A percentile compares a stretch with the other conserved stretches of the same genome.
Conservation (phyloP, 2,113 vertebrate genomes). For the Lates calcarifer region DNA sequence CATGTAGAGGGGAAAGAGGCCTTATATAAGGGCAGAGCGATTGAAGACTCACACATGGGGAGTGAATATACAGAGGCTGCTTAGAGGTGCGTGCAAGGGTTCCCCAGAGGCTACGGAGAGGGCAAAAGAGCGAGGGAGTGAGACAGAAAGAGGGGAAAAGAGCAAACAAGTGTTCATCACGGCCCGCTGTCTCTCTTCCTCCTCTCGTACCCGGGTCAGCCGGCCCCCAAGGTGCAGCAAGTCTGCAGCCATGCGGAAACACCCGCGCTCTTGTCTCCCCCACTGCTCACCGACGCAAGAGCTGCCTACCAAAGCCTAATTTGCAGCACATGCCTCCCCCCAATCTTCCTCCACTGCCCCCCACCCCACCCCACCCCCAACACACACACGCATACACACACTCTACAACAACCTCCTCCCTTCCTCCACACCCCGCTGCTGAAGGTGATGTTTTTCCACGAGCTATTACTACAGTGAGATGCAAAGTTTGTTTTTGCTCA, state of each 20-base stretch:
- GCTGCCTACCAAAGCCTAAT: slow-evolving; percentile 64
- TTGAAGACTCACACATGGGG: slow-evolving; percentile 58
- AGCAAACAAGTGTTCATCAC: slow-evolving; percentile 44
- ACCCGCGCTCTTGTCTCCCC: slow-evolving; percentile 56
- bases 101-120: slow-evolving; percentile 53
- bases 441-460: slow-evolving; percentile 72
- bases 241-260: slow-evolving; percentile 75
- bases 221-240: slow-evolving; percentile 58
- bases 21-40: slow-evolving; percentile 56
- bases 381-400: slow-evolving; percentile 14
- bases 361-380: slow-evolving; percentile 13
- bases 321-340: slow-evolving; percentile 71
- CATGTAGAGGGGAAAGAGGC: slow-evolving; percentile 61
- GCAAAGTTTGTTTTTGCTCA: slow-evolving; percentile 69
- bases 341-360: slow-evolving; percentile 26
- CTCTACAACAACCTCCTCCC: slow-evolving; percentile 19
- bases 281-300: slow-evolving; percentile 38
- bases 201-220: slow-evolving; percentile 65
- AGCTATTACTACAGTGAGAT: slow-evolving; percentile 64
- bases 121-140: slow-evolving; percentile 37
- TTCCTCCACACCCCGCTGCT: slow-evolving; percentile 46
- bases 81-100: slow-evolving; percentile 73
- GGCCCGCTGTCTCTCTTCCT: slow-evolving; percentile 53
- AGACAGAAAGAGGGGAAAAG: slow-evolving; percentile 26
- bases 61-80: slow-evolving; percentile 71